Conservation (phyloP, 1,140 invertebrate species). For the Chelonus insularis region DNA sequence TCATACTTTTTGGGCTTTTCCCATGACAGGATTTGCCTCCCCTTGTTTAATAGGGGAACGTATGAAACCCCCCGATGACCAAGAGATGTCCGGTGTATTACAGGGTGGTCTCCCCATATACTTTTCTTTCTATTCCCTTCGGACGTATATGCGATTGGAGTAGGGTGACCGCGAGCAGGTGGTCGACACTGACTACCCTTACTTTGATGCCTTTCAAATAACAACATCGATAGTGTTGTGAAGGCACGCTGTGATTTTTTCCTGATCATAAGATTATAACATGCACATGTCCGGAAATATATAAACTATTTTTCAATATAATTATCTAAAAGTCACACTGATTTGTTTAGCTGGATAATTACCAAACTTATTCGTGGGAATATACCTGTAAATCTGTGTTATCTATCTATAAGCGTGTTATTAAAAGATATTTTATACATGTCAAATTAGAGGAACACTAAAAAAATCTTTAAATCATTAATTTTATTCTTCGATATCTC, state of each 20-base stretch:
- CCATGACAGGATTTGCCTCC: slow-evolving; percentile 23
- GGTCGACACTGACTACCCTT: slow-evolving; percentile 23
- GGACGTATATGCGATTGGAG: background rate
- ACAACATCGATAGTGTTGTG: background rate
- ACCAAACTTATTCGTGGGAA: too few species aligned
- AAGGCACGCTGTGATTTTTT: slow-evolving; percentile 19
- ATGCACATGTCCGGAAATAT: slow-evolving; percentile 21
- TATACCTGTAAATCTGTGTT: too few species aligned
- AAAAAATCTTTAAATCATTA: too few species aligned
- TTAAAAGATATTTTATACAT: too few species aligned
- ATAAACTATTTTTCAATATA: slow-evolving; percentile 1
- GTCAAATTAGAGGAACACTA: too few species aligned
- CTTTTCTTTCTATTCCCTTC: slow-evolving; percentile 4
- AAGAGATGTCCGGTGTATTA: slow-evolving; percentile 26
- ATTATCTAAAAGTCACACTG: background rate
- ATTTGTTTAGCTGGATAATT: background rate
- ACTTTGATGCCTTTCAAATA: background rate
- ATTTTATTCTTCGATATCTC: too few species aligned
- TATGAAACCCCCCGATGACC: slow-evolving; percentile 16
- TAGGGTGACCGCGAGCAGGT: slow-evolving; percentile 23
- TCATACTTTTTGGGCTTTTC: slow-evolving; percentile 9
- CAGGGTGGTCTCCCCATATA: background rate
- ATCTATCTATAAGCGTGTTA: too few species aligned
- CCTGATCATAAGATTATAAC: background rate
- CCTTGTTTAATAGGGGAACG: background rate